Percentiles rank a stretch among this genome's conserved stretches.
Conservation (phyloP, 2,888 invertebrate species). For the Augiades crinisus region DNA sequence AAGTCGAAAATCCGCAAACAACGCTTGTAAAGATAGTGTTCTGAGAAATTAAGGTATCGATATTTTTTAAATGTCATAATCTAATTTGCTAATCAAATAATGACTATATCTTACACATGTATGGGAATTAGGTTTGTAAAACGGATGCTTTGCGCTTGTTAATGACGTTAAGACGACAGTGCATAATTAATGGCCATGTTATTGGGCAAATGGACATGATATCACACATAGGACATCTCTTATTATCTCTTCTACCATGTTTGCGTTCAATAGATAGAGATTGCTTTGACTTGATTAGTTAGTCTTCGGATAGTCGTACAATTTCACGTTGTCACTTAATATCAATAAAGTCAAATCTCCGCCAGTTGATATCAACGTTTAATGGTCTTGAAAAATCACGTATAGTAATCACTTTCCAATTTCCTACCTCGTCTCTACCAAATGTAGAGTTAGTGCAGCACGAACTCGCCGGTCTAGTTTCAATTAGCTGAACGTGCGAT, state of each 20-base stretch:
- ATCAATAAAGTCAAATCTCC: too few species aligned
- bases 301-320: background rate
- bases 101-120: background rate
- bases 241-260: background rate
- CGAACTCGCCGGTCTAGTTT: conserved; percentile 39
- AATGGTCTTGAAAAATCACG: conserved; percentile 2
- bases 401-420: background rate
- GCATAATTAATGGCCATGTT: conserved; percentile 3
- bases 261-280: background rate
- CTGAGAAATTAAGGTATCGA: background rate
- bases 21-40: background rate
- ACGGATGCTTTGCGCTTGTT: background rate
- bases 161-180: background rate
- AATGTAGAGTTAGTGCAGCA: background rate
- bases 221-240: background rate
- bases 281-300: background rate
- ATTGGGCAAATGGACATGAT: background rate
- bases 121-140: background rate
- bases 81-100: background rate
- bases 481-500: conserved; percentile 43
- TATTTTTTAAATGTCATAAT: too few species aligned
- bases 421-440: background rate
- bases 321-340: too few species aligned
- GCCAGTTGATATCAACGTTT: too few species aligned
- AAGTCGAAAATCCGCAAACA: too few species aligned